phyloP scores from a whole-genome alignment of 23 tunicate genomes.

The Styela clava region DNA sequence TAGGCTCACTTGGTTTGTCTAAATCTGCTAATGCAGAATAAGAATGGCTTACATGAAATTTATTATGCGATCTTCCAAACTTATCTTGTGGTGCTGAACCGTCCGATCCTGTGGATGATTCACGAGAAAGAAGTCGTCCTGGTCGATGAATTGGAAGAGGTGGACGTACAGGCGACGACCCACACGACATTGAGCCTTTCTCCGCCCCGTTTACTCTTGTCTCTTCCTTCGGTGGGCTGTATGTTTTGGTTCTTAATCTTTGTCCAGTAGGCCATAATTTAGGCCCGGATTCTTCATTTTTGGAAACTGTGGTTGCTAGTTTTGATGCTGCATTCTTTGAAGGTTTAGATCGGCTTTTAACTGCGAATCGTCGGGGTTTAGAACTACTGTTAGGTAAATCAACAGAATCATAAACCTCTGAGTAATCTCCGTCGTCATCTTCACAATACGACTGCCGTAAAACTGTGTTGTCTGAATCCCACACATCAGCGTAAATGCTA shows the following conservation, averaged over 20 bases:
- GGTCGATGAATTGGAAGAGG: neutral
- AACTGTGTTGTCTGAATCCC: neutral
- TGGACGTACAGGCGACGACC: neutral
- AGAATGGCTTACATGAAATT: neutral
- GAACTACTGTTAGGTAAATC: neutral
- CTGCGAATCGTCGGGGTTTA: neutral
- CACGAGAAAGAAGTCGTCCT: neutral
- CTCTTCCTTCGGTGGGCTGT: neutral
- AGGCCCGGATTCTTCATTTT: neutral
- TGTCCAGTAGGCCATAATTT: neutral
- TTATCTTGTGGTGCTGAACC: neutral
- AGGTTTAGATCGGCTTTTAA: neutral
- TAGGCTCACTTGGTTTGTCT: neutral
- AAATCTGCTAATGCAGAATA: neutral
- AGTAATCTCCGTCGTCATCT: conserved; percentile 6
- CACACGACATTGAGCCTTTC: neutral
- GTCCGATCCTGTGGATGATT: neutral
- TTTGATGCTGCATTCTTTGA: neutral
- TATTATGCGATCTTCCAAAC: neutral
- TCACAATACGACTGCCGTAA: neutral
- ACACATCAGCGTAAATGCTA: conserved; percentile 5
- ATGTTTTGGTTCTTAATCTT: neutral
- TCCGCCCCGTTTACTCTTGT: neutral
- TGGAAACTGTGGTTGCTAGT: neutral
- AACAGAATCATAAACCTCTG: conserved; percentile 6